phyloP scores from a whole-genome alignment of 2,113 vertebrate species.

The Archocentrus centrarchus region DNA sequence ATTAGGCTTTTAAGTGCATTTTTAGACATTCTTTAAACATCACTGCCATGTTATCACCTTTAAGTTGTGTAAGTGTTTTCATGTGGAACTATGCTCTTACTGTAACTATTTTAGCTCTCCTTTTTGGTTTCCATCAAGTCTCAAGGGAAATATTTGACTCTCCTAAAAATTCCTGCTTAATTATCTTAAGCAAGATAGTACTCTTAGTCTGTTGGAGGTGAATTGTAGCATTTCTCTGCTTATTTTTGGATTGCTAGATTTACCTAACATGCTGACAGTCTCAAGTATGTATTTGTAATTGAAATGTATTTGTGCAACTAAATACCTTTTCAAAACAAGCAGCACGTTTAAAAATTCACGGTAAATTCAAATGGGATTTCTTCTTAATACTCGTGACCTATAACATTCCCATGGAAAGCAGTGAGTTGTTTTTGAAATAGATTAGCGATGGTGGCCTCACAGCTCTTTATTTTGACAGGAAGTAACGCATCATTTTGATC shows the following conservation, averaged over 20 bases:
- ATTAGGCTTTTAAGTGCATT: not conserved
- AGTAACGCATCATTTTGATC: not conserved
- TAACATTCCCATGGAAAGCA: not conserved
- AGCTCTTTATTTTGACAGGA: too few relatives aligned
- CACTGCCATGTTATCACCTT: not conserved
- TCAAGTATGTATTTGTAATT: not conserved
- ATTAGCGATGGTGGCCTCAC: too few relatives aligned
- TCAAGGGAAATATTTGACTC: not conserved
- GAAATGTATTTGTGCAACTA: not conserved
- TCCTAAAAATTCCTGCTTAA: not conserved
- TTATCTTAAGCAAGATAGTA: not conserved
- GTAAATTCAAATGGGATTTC: not conserved
- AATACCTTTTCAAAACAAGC: too few relatives aligned
- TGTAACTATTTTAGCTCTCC: not conserved
- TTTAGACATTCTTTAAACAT: not conserved
- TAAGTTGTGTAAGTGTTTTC: not conserved
- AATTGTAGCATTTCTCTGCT: too few relatives aligned
- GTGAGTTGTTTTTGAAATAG: too few relatives aligned
- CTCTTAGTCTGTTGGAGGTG: too few relatives aligned
- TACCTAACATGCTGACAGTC: too few relatives aligned
- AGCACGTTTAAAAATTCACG: too few relatives aligned
- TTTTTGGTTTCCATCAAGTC: not conserved
- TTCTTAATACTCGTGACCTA: not conserved
- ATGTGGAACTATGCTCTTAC: not conserved
- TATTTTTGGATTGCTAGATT: not conserved